phyloP scores from a whole-genome alignment of 2,797 vertebrate genomes.

The Decapterus maruadsi region DNA sequence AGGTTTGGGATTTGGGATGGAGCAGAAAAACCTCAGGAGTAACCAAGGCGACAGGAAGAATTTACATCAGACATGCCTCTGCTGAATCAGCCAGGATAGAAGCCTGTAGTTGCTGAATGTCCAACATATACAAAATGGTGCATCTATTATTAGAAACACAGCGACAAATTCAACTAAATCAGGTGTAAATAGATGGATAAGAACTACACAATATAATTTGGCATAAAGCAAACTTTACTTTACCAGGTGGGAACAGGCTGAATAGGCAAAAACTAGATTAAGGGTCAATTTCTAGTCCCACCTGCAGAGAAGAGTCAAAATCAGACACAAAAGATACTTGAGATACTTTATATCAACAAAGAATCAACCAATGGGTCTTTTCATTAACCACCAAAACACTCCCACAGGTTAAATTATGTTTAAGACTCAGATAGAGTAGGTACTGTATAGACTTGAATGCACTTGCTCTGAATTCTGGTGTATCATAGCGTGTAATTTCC shows the following conservation, averaged over 20 bases:
- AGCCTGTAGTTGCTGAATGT: background rate
- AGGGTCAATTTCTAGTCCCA: background rate
- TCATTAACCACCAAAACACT: conserved; percentile 50
- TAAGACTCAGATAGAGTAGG: conserved; percentile 32
- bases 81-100: background rate
- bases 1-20: background rate
- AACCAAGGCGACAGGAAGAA: background rate
- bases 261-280: background rate
- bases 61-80: background rate
- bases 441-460: background rate
- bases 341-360: conserved; percentile 31
- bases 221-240: background rate
- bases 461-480: conserved; percentile 29
- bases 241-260: background rate
- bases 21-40: background rate
- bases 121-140: background rate
- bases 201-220: background rate
- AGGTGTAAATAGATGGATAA: background rate
- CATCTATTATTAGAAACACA: background rate
- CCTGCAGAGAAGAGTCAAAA: background rate
- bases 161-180: no score
- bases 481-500: conserved; percentile 37
- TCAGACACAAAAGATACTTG: background rate
- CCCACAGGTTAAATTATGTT: conserved; percentile 29
- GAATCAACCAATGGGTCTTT: conserved; percentile 41